Evolutionary conservation across 2,797 vertebrate species (phyloP).

Genomic region (Prunella strophiata): DNA sequence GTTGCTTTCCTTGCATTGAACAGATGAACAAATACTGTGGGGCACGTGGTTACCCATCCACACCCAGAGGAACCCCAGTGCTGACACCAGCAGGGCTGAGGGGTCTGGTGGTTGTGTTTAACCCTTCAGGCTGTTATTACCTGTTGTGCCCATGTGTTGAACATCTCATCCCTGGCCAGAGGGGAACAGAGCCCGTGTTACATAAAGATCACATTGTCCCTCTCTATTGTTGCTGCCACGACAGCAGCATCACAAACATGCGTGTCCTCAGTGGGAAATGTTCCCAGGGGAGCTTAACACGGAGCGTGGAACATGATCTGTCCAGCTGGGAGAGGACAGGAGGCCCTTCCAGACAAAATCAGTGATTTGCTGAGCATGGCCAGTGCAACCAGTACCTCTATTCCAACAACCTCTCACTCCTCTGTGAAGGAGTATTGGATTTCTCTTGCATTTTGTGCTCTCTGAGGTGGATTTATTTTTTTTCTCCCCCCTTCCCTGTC

Average conservation of each 20-base stretch:
- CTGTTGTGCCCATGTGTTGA: not conserved
- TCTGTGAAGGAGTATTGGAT: slow-evolving; percentile 58
- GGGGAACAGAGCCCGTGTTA: not conserved
- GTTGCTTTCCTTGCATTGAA: not conserved
- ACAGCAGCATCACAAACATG: slow-evolving; percentile 11
- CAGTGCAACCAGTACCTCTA: not conserved
- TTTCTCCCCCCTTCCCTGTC: not conserved
- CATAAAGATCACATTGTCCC: slow-evolving; percentile 62
- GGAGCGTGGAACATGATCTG: slow-evolving; percentile 58
- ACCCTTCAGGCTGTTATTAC: not conserved
- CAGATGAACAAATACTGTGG: not conserved
- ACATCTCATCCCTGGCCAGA: not conserved
- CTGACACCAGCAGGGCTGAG: not conserved
- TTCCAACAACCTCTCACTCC: slow-evolving; percentile 57
- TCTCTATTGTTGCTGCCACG: slow-evolving; percentile 13
- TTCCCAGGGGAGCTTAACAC: slow-evolving; percentile 61
- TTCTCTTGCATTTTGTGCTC: slow-evolving; percentile 59
- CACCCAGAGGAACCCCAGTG: not conserved
- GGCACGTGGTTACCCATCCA: not conserved
- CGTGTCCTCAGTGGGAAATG: slow-evolving; percentile 42
- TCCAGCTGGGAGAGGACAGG: not conserved
- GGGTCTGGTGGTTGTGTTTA: not conserved
- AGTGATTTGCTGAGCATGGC: not conserved
- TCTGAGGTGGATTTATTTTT: not conserved
- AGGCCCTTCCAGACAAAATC: not conserved